Conservation (phyloP, 2,797 vertebrate genomes). For the Macropus fuliginosus region DNA sequence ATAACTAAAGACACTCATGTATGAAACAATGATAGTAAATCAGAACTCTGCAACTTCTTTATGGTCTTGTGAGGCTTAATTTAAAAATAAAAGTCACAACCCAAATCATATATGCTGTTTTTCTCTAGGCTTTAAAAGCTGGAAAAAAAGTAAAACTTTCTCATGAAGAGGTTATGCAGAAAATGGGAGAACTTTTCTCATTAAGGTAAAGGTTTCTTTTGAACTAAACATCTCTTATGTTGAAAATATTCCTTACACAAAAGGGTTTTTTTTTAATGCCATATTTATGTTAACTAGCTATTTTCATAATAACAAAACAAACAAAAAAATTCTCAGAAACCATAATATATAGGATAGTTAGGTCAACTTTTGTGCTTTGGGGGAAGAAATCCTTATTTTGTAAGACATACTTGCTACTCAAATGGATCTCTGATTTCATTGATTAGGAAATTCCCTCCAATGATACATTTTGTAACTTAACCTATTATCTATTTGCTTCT, state of each 20-base stretch:
- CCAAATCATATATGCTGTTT: neutral
- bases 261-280: neutral
- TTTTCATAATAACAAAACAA: neutral
- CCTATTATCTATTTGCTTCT: neutral
- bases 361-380: neutral
- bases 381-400: neutral
- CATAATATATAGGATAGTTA: neutral
- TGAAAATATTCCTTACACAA: conserved; percentile 10
- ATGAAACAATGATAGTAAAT: neutral
- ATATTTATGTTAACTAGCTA: neutral
- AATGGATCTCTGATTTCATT: neutral
- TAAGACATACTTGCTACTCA: neutral
- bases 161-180: conserved; percentile 97
- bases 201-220: conserved; percentile 88
- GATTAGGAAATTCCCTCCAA: neutral
- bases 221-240: conserved; percentile 24
- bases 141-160: conserved; percentile 94
- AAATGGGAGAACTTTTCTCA: conserved; percentile 97
- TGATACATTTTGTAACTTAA: neutral
- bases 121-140: conserved; percentile 92
- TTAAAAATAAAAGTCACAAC: neutral
- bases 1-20: neutral
- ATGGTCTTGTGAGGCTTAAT: neutral
- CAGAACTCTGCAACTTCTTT: neutral
- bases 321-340: neutral